phyloP scores from a whole-genome alignment of 2,888 invertebrate genomes.

The Cenopis cana region DNA sequence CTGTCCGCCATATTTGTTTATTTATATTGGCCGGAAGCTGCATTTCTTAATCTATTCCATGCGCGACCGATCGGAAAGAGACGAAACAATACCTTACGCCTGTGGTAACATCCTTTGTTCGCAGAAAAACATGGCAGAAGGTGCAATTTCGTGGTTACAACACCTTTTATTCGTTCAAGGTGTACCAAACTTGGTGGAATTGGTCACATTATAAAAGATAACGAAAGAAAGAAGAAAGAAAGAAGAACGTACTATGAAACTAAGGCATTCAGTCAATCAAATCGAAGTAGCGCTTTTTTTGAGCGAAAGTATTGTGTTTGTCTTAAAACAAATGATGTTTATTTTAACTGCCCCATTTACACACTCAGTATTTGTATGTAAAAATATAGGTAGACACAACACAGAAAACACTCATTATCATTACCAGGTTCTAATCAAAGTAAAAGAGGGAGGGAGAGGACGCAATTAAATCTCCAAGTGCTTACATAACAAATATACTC shows the following conservation, averaged over 20 bases:
- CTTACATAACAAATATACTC: neutral
- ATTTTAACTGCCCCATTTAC: no score
- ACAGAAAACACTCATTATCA: neutral
- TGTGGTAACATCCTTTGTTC: conserved; percentile 68
- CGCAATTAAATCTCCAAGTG: neutral
- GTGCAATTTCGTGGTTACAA: neutral
- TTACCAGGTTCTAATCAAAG: neutral
- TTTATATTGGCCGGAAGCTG: conserved; percentile 73
- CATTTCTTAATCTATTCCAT: conserved; percentile 73
- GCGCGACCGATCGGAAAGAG: conserved; percentile 63
- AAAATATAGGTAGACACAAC: neutral
- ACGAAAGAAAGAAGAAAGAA: no score
- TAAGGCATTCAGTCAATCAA: no score
- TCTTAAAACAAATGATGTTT: no score
- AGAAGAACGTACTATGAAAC: no score
- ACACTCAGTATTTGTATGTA: no score
- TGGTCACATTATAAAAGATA: no score
- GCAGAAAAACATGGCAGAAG: conserved; percentile 1
- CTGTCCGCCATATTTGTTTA: conserved; percentile 71
- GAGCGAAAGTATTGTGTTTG: no score
- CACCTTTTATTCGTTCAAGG: neutral
- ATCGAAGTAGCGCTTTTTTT: no score
- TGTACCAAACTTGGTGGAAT: neutral
- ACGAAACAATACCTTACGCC: conserved; percentile 57
- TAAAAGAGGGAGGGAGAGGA: no score